Evolutionary conservation across 2,113 vertebrate genomes (phyloP).

Genomic region (Catharus minimus): DNA sequence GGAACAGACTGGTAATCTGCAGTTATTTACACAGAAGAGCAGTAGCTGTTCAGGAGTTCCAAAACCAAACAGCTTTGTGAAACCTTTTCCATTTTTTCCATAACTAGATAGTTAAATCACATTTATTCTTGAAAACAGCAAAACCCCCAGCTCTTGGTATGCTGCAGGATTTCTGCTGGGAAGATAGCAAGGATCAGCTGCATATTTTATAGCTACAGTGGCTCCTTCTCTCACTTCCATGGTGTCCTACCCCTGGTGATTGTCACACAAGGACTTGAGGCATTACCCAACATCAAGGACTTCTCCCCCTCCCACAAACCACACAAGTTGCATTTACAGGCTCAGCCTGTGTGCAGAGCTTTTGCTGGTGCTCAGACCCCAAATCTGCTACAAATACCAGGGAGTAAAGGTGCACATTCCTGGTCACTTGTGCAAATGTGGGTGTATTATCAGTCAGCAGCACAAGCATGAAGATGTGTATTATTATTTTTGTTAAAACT

Average conservation of each 20-base stretch:
- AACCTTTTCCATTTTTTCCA: not conserved
- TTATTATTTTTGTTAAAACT: not conserved
- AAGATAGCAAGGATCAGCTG: not conserved
- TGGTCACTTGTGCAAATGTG: not conserved
- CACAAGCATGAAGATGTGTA: accelerated
- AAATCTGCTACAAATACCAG: accelerated
- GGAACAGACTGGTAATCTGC: not conserved
- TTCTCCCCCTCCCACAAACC: not conserved
- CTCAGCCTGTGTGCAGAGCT: not conserved
- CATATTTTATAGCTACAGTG: not conserved
- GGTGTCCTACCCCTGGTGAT: not conserved
- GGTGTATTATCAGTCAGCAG: not conserved
- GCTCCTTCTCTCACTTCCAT: not conserved
- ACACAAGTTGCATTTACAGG: not conserved
- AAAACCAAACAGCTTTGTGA: not conserved
- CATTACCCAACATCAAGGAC: not conserved
- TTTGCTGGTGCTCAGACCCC: not conserved
- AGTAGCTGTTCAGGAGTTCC: not conserved
- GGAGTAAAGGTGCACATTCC: not conserved
- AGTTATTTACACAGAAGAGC: not conserved
- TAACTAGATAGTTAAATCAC: not conserved
- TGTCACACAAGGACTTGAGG: not conserved
- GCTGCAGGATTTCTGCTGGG: not conserved
- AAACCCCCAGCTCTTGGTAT: not conserved
- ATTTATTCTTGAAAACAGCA: not conserved